A percentile compares a stretch with the other conserved stretches of the same genome.
Conservation (phyloP, 2,888 invertebrate genomes). For the Philaethria dido region DNA sequence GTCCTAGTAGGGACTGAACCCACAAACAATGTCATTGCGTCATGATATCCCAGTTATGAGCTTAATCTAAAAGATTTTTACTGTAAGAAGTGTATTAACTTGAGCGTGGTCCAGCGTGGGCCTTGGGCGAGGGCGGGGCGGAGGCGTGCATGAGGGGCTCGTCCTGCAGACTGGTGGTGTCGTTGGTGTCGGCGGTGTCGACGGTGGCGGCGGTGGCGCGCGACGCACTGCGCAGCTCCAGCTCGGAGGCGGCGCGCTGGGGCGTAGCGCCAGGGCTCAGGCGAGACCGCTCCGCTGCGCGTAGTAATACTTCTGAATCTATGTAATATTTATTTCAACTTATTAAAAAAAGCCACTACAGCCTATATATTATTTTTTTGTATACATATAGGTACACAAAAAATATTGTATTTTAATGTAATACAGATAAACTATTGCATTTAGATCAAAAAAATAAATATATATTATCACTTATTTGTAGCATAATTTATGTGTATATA, state of each 20-base stretch:
- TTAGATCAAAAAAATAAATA: too few species aligned
- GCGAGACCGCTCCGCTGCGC: constrained; percentile 37
- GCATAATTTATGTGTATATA: too few species aligned
- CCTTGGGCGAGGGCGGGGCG: constrained; percentile 39
- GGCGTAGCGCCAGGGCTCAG: constrained; percentile 41
- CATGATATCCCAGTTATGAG: too few species aligned
- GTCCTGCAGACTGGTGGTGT: constrained; percentile 62
- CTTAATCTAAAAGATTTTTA: too few species aligned
- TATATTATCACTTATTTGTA: too few species aligned
- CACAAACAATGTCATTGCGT: too few species aligned
- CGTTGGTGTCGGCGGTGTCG: constrained; percentile 50
- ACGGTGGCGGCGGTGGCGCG: constrained; percentile 41
- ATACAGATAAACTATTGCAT: too few species aligned
- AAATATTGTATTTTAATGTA: too few species aligned
- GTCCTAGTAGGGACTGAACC: too few species aligned
- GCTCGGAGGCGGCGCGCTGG: constrained; percentile 62
- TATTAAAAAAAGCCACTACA: too few species aligned
- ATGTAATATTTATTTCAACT: constrained; percentile 12
- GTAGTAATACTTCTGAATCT: constrained; percentile 69
- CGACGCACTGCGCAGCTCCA: constrained; percentile 57
- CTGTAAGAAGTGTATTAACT: neutral
- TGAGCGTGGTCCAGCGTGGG: neutral
- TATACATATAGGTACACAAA: too few species aligned
- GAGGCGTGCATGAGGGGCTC: constrained; percentile 50
- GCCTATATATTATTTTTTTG: too few species aligned